Evolutionary conservation across 2,888 invertebrate species (phyloP).

Genomic region (Eupithecia dodoneata): DNA sequence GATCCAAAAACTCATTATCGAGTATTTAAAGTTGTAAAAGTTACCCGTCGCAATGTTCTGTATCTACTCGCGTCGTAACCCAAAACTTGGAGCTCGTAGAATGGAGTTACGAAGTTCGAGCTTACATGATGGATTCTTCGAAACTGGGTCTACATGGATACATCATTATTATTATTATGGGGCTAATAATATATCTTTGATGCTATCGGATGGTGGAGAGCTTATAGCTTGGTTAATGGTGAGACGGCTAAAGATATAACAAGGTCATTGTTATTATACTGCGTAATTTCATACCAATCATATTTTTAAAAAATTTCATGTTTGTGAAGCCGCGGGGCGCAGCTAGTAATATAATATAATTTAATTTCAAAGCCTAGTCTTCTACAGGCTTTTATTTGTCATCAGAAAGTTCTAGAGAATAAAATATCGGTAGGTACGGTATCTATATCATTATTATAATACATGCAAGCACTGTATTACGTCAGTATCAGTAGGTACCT

Average conservation of each 20-base stretch:
- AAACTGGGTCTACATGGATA: neutral
- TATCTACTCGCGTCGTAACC: neutral
- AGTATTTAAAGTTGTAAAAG: neutral
- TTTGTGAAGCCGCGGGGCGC: too few relatives aligned
- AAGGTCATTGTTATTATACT: too few relatives aligned
- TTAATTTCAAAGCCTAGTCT: neutral
- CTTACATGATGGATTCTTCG: slow-evolving; percentile 4
- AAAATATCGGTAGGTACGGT: neutral
- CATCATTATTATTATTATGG: neutral
- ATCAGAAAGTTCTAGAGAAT: neutral
- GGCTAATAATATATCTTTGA: neutral
- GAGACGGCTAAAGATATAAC: too few relatives aligned
- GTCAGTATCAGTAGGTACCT: neutral
- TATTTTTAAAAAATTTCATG: too few relatives aligned
- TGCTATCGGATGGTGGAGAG: neutral
- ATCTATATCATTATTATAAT: neutral
- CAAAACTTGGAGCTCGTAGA: slow-evolving; percentile 3
- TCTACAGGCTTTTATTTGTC: neutral
- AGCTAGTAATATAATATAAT: too few relatives aligned
- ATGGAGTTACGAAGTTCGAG: slow-evolving; percentile 7
- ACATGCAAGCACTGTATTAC: neutral
- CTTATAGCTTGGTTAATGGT: neutral
- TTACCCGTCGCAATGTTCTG: neutral
- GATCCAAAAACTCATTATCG: slow-evolving; percentile 1
- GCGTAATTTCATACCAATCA: too few relatives aligned